These are phyloP conservation scores for Pandemis heparana DNA, from an alignment of 2,888 invertebrate species.

Conservation along the genomic window DNA sequence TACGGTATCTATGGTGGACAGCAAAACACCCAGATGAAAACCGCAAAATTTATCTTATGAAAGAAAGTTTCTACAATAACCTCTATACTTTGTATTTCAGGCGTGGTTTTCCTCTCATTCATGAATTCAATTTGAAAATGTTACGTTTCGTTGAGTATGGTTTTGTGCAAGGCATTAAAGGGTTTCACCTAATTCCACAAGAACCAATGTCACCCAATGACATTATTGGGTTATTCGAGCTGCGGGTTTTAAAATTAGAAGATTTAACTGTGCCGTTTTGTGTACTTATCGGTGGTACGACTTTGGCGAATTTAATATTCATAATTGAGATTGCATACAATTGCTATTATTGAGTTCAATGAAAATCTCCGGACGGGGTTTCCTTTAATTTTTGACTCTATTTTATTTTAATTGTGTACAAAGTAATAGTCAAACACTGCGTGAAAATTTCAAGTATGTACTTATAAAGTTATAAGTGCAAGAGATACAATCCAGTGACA, in stretches of 20 bases:
- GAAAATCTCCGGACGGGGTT: too few species aligned
- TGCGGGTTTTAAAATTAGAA: constrained; percentile 20
- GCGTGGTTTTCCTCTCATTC: constrained; percentile 33
- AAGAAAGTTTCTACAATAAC: constrained; percentile 11
- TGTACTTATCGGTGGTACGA: constrained; percentile 6
- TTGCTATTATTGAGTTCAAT: too few species aligned
- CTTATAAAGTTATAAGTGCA: too few species aligned
- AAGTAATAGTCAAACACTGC: too few species aligned
- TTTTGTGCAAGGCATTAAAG: constrained; percentile 17
- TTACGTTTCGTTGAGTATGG: constrained; percentile 22
- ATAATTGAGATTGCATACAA: not conserved
- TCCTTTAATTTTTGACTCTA: too few species aligned
- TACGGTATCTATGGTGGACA: constrained; percentile 37
- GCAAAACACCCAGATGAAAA: not conserved
- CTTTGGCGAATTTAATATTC: constrained; percentile 10
- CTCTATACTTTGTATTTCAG: constrained; percentile 29
- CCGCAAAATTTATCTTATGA: constrained; percentile 7
- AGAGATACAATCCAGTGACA: too few species aligned
- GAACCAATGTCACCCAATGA: not conserved
- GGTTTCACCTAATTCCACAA: constrained; percentile 12
- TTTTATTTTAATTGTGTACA: too few species aligned
- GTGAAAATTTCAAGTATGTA: too few species aligned
- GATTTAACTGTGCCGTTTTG: constrained; percentile 27
- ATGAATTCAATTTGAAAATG: constrained; percentile 6
- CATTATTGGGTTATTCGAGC: constrained; percentile 1